Conservation (phyloP, 2,797 vertebrate species). For the Sebastes itinus region DNA sequence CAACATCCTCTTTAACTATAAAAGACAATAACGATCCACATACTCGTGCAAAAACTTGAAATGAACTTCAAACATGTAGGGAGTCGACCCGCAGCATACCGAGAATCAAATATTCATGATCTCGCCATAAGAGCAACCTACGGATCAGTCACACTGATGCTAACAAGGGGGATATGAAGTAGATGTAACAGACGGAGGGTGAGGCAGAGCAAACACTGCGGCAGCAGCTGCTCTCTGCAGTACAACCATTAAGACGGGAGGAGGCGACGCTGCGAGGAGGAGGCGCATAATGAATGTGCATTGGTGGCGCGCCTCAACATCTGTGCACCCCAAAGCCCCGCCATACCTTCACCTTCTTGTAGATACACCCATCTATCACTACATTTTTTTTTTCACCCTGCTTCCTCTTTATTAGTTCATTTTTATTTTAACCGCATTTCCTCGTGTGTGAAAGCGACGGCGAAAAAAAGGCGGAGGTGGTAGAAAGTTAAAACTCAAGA, state of each 20-base stretch:
- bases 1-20: background rate
- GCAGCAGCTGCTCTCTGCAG: slow-evolving; percentile 77
- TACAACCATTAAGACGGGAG: slow-evolving; percentile 69
- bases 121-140: slow-evolving; percentile 28
- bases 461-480: background rate
- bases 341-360: slow-evolving; percentile 29
- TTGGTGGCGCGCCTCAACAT: slow-evolving; percentile 63
- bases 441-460: background rate
- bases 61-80: slow-evolving; percentile 5
- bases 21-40: slow-evolving; percentile 23
- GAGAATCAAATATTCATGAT: slow-evolving; percentile 54
- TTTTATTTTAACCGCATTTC: slow-evolving; percentile 6
- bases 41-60: slow-evolving; percentile 11
- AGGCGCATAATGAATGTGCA: slow-evolving; percentile 70
- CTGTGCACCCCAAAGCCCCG: slow-evolving; percentile 51
- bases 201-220: slow-evolving; percentile 72
- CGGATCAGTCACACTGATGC: slow-evolving; percentile 38
- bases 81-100: background rate
- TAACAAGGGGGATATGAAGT: slow-evolving; percentile 61
- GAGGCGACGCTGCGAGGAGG: slow-evolving; percentile 60
- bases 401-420: slow-evolving; percentile 1
- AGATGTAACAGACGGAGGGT: slow-evolving; percentile 60
- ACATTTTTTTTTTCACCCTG: background rate
- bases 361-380: background rate
- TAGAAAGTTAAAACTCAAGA: slow-evolving; percentile 18